These are phyloP conservation scores for Euplagia quadripunctaria DNA, from an alignment of 2,888 invertebrate species.

Conservation along the genomic window DNA sequence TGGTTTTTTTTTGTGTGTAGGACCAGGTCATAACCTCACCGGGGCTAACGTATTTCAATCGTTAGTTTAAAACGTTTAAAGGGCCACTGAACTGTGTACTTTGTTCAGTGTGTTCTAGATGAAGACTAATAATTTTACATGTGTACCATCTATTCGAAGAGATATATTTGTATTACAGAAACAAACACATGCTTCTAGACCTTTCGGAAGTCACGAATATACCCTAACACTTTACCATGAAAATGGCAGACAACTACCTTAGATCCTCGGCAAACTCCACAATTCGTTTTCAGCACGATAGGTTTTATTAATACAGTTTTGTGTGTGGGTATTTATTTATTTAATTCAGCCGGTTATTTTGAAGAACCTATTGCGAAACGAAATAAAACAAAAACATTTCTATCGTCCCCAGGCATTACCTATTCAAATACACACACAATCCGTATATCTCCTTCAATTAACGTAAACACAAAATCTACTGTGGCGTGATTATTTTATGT, in stretches of 20 bases:
- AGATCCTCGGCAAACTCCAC: not conserved
- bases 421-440: not conserved
- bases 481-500: constrained; percentile 3
- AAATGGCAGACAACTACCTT: too few species aligned
- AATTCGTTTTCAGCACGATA: not conserved
- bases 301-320: not conserved
- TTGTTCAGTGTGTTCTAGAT: too few species aligned
- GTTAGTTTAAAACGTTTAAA: too few species aligned
- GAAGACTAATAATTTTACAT: too few species aligned
- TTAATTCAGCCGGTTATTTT: not conserved
- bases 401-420: not conserved
- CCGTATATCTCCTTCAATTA: not conserved
- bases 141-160: too few species aligned
- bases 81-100: too few species aligned
- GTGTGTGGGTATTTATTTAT: not conserved
- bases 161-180: too few species aligned
- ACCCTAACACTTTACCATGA: not conserved
- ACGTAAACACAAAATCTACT: not conserved
- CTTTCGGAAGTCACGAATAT: not conserved
- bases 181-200: too few species aligned
- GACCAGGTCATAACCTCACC: too few species aligned
- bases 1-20: too few species aligned
- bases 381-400: not conserved
- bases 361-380: not conserved
- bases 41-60: too few species aligned